These are phyloP conservation scores for Fopius arisanus DNA, from an alignment of 1,140 invertebrate species.

Conservation along the genomic window DNA sequence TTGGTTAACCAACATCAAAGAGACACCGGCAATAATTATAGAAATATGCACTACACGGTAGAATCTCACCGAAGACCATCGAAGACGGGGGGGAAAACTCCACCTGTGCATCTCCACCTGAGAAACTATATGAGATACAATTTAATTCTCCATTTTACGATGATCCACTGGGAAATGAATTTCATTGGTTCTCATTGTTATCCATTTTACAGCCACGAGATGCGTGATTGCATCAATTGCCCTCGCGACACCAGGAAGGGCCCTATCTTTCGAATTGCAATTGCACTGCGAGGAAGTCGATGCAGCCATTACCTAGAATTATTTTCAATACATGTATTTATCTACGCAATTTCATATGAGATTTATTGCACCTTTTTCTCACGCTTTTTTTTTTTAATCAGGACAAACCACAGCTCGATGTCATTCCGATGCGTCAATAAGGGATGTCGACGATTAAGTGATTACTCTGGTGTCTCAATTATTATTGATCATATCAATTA, in stretches of 20 bases:
- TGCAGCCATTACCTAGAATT: too few species aligned
- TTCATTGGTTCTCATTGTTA: not conserved
- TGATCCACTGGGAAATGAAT: not conserved
- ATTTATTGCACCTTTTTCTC: slow-evolving; percentile 48
- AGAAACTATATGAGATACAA: not conserved
- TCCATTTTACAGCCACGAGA: not conserved
- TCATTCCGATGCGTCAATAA: slow-evolving; percentile 46
- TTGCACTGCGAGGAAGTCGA: too few species aligned
- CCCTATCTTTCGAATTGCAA: too few species aligned
- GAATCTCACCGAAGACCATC: slow-evolving; percentile 44
- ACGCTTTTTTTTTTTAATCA: too few species aligned
- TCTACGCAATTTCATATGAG: not conserved
- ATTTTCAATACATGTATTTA: not conserved
- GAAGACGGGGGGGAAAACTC: slow-evolving; percentile 38
- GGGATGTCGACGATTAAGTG: slow-evolving; percentile 51
- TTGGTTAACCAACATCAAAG: slow-evolving; percentile 54
- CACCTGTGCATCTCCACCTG: not conserved
- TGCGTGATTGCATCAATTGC: not conserved
- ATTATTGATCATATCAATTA: too few species aligned
- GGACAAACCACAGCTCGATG: slow-evolving; percentile 35
- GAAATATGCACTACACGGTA: slow-evolving; percentile 59
- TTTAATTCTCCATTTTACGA: not conserved
- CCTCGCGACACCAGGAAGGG: not conserved
- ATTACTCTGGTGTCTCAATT: not conserved
- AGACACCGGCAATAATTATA: slow-evolving; percentile 62